A percentile compares a stretch with the other conserved stretches of the same genome.
Evolutionary conservation across 1,140 invertebrate genomes (phyloP).

Genomic region (Maconellicoccus hirsutus): DNA sequence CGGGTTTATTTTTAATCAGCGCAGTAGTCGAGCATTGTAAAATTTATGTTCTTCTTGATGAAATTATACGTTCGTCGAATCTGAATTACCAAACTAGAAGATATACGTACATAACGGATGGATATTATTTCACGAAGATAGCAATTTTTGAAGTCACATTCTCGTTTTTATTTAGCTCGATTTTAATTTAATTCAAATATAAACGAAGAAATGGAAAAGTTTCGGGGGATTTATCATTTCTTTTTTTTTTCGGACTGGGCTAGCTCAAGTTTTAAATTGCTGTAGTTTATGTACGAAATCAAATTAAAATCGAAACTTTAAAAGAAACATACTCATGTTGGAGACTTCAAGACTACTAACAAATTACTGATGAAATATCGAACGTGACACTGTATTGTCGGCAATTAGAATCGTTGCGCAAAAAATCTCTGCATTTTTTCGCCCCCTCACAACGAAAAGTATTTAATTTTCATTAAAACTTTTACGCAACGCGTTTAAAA

Average conservation of each 20-base stretch:
- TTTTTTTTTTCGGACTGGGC: background rate
- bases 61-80: background rate
- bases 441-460: background rate
- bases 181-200: slow-evolving; percentile 6
- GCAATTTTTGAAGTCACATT: background rate
- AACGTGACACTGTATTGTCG: background rate
- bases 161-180: background rate
- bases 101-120: background rate
- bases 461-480: background rate
- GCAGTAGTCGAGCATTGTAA: background rate
- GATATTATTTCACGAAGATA: background rate
- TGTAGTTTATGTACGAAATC: background rate
- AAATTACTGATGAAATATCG: background rate
- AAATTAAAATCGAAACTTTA: background rate
- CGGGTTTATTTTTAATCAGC: slow-evolving; percentile 8
- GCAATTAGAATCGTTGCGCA: background rate
- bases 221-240: background rate
- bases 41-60: background rate
- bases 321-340: background rate
- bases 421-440: background rate
- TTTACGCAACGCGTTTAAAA: background rate
- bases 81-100: background rate
- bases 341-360: background rate
- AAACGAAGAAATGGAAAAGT: background rate
- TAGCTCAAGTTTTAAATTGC: background rate